phyloP scores from a whole-genome alignment of 2,113 vertebrate genomes.

The Triplophysa dalaica region DNA sequence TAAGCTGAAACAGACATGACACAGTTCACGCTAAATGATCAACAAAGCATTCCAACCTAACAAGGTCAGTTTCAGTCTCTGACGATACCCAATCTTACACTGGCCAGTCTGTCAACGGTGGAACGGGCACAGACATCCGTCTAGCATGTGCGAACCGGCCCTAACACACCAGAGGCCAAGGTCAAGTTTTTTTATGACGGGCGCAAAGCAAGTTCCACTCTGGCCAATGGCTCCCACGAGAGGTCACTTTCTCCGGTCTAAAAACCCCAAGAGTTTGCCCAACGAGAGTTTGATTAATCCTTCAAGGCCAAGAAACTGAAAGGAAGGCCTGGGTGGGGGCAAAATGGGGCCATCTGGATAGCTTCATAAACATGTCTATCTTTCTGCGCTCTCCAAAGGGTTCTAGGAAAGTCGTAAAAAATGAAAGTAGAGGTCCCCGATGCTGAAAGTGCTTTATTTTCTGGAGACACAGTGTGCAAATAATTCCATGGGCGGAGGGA shows the following conservation, averaged over 20 bases:
- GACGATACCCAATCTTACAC: background rate
- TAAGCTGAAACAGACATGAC: slow-evolving; percentile 15
- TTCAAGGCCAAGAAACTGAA: slow-evolving; percentile 73
- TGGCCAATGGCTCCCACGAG: slow-evolving; percentile 10
- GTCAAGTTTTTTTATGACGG: slow-evolving; percentile 14
- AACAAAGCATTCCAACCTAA: slow-evolving; percentile 27
- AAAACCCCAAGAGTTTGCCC: slow-evolving; percentile 70
- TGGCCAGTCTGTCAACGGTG: background rate
- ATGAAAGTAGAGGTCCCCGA: slow-evolving; percentile 74
- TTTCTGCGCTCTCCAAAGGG: slow-evolving; percentile 76
- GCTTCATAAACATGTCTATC: slow-evolving; percentile 80
- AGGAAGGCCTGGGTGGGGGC: slow-evolving; percentile 64
- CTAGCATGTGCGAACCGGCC: background rate
- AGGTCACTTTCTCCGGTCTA: slow-evolving; percentile 27
- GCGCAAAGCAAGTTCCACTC: slow-evolving; percentile 20
- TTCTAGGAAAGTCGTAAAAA: slow-evolving; percentile 80
- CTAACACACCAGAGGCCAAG: slow-evolving; percentile 15
- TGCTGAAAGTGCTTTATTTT: slow-evolving; percentile 61
- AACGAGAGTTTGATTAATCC: slow-evolving; percentile 77
- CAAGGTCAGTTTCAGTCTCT: slow-evolving; percentile 32
- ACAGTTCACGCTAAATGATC: slow-evolving; percentile 26
- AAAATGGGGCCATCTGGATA: slow-evolving; percentile 79
- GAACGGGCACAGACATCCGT: background rate
- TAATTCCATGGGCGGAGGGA: slow-evolving; percentile 17
- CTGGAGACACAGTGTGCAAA: slow-evolving; percentile 56